These are phyloP conservation scores for Sipha maydis DNA, from an alignment of 2,888 invertebrate species.

Conservation along the genomic window DNA sequence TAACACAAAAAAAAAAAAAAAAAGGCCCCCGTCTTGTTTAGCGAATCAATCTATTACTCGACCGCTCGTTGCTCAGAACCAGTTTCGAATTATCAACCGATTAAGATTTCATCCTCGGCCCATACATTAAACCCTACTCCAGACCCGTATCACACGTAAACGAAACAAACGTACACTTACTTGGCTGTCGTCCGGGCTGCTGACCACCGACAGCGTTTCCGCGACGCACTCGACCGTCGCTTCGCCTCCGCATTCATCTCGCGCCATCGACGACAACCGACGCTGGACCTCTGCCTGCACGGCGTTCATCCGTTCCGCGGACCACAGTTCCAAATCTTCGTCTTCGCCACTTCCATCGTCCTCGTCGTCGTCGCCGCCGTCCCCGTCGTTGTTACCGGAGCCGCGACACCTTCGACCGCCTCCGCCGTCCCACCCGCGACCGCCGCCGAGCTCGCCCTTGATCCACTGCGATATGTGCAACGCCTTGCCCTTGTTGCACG, in stretches of 20 bases:
- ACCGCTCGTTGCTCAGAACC: too few relatives aligned
- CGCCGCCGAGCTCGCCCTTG: conserved; percentile 77
- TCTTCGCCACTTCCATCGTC: conserved; percentile 20
- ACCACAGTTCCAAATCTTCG: conserved; percentile 63
- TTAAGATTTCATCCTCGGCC: conserved; percentile 69
- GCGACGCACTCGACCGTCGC: neutral
- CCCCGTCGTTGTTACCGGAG: neutral
- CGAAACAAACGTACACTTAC: neutral
- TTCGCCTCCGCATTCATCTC: conserved; percentile 25
- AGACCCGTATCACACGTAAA: conserved; percentile 65
- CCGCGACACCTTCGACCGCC: neutral
- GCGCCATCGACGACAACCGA: neutral
- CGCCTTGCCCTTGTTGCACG: conserved; percentile 76
- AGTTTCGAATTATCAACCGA: too few relatives aligned
- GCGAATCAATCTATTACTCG: too few relatives aligned
- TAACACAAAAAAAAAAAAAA: too few relatives aligned
- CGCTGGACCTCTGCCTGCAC: conserved; percentile 64
- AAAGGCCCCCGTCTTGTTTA: too few relatives aligned
- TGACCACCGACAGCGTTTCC: conserved; percentile 28
- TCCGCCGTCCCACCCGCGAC: conserved; percentile 67
- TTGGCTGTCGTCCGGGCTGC: conserved; percentile 51
- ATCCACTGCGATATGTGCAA: conserved; percentile 83
- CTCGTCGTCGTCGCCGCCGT: conserved; percentile 20
- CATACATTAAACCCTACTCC: neutral
- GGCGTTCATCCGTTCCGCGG: conserved; percentile 64